Conservation (phyloP, 2,113 vertebrate genomes). For the Salvator merianae region DNA sequence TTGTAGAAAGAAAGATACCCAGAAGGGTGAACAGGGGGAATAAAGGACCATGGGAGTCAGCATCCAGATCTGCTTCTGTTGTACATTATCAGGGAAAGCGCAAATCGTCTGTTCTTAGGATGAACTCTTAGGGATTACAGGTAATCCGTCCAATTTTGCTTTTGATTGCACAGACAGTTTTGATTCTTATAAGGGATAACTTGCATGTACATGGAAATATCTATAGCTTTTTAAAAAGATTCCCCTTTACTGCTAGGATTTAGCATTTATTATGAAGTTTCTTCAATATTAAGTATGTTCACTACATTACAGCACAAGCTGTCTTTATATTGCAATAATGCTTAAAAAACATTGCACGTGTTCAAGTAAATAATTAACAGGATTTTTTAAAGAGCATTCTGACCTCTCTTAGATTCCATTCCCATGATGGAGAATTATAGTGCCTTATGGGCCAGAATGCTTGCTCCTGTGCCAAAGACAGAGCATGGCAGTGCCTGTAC, state of each 20-base stretch:
- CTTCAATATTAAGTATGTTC: constrained; percentile 2
- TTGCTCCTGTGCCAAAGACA: too few relatives aligned
- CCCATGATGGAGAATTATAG: too few relatives aligned
- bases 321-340: not conserved
- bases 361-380: too few relatives aligned
- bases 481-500: too few relatives aligned
- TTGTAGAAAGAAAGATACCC: constrained; percentile 18
- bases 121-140: constrained; percentile 11
- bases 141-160: constrained; percentile 35
- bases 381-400: too few relatives aligned
- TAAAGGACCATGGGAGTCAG: not conserved
- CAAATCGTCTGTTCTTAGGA: constrained; percentile 14
- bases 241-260: constrained; percentile 12
- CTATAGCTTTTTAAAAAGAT: not conserved
- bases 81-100: not conserved
- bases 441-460: too few relatives aligned
- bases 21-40: constrained; percentile 28
- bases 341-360: too few relatives aligned
- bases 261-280: constrained; percentile 10
- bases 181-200: constrained; percentile 11
- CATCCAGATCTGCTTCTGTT: not conserved
- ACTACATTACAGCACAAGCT: not conserved
- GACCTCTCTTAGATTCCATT: too few relatives aligned
- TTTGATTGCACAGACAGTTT: constrained; percentile 24
- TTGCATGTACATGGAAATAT: not conserved